Conservation (phyloP, 2,888 invertebrate species). For the Cryptophagus acutangulus region DNA sequence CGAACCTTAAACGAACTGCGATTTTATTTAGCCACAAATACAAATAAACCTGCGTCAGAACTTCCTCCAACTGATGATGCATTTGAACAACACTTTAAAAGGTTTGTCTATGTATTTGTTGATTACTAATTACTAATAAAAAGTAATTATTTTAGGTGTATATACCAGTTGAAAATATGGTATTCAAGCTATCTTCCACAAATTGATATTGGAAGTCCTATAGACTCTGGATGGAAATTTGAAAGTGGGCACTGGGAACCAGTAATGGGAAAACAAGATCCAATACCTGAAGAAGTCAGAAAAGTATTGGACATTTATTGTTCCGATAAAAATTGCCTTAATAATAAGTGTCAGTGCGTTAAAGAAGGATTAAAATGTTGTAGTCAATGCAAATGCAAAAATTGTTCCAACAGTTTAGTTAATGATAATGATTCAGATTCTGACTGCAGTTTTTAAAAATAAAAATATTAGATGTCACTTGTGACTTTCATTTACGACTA, state of each 20-base stretch:
- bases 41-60: conserved; percentile 7
- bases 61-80: too few species aligned
- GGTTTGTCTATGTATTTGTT: neutral
- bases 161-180: neutral
- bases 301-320: too few species aligned
- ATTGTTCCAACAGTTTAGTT: too few species aligned
- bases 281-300: neutral
- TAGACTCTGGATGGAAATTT: neutral
- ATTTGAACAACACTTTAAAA: neutral
- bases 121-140: neutral
- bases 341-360: too few species aligned
- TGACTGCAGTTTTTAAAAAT: too few species aligned
- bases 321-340: too few species aligned
- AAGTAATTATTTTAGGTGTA: neutral
- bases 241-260: neutral
- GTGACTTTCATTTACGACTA: too few species aligned
- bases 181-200: neutral
- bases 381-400: too few species aligned
- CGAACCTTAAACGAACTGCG: neutral
- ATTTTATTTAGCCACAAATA: conserved; percentile 2
- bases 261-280: neutral
- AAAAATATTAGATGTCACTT: too few species aligned
- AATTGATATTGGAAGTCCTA: neutral
- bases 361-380: too few species aligned
- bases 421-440: too few species aligned